Percentiles rank a stretch among this genome's conserved stretches.
phyloP scores from a whole-genome alignment of 2,888 invertebrate genomes.

The Mythimna lalbum region DNA sequence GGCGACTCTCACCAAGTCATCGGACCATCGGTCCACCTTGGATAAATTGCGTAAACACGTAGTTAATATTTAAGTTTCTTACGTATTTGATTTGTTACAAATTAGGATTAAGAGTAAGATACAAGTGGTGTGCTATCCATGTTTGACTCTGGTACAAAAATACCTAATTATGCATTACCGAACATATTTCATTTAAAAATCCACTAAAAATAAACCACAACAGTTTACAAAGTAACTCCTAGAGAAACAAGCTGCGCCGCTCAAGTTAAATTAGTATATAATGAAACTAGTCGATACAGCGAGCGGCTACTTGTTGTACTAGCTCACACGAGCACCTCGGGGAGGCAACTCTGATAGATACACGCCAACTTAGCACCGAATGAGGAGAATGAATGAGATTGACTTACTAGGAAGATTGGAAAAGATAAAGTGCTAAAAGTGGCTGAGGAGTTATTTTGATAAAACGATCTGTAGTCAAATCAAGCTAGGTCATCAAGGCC shows the following conservation, averaged over 20 bases:
- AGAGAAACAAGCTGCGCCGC: constrained; percentile 11
- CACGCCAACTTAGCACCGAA: not conserved
- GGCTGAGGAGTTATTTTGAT: not conserved
- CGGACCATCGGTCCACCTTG: too few species aligned
- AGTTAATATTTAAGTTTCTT: too few species aligned
- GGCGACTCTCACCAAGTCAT: too few species aligned
- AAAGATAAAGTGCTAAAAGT: too few species aligned
- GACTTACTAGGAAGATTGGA: not conserved
- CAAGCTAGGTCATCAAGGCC: too few species aligned
- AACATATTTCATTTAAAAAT: constrained; percentile 1
- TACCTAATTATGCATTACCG: not conserved
- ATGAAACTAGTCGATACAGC: constrained; percentile 22
- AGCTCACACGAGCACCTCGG: not conserved
- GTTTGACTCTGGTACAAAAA: not conserved
- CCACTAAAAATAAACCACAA: not conserved
- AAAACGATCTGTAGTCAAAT: too few species aligned
- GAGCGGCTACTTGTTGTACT: constrained; percentile 9
- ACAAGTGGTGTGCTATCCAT: not conserved
- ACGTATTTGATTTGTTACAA: too few species aligned
- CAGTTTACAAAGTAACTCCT: constrained; percentile 15
- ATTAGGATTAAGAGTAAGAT: too few species aligned
- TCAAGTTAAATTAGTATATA: constrained; percentile 38
- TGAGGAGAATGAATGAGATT: not conserved
- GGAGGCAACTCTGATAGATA: not conserved
- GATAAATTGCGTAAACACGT: too few species aligned